These are phyloP conservation scores for Drosophila robusta DNA, from an alignment of 2,888 invertebrate genomes.

Conservation along the genomic window DNA sequence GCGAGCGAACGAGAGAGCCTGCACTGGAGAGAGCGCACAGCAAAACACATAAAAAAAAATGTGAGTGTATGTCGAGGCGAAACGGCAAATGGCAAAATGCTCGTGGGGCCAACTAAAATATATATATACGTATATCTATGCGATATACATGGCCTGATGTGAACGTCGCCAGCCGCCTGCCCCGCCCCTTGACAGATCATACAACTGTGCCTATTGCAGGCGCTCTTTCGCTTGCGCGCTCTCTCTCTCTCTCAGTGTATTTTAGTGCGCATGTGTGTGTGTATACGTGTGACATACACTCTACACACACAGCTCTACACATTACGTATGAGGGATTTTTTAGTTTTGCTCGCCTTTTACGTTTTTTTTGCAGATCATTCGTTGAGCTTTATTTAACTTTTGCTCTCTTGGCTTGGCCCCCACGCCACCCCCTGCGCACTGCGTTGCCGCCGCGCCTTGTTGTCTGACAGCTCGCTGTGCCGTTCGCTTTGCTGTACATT, in stretches of 20 bases:
- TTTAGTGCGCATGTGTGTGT: conserved; percentile 6
- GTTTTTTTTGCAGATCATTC: conserved; percentile 73
- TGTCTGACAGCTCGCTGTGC: conserved; percentile 54
- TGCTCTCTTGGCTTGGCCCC: conserved; percentile 67
- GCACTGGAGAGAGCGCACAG: conserved; percentile 23
- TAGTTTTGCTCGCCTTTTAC: conserved; percentile 66
- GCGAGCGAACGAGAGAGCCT: conserved; percentile 10
- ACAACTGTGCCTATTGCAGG: conserved; percentile 54
- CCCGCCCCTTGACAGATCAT: conserved; percentile 15
- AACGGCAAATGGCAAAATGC: conserved; percentile 57
- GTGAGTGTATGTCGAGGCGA: conserved; percentile 61
- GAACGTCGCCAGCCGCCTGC: conserved; percentile 26
- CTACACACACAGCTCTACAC: conserved; percentile 38
- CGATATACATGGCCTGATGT: conserved; percentile 73
- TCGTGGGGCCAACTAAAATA: conserved; percentile 64
- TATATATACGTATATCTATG: conserved; percentile 58
- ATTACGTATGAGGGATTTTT: conserved; percentile 71
- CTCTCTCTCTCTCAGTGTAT: conserved; percentile 4
- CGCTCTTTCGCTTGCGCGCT: conserved; percentile 21
- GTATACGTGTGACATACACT: conserved; percentile 30
- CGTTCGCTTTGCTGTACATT: conserved; percentile 71
- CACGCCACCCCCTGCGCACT: conserved; percentile 12
- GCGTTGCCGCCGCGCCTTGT: conserved; percentile 28
- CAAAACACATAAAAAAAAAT: conserved; percentile 45
- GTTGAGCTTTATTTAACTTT: conserved; percentile 81